Conservation (phyloP, 2,797 vertebrate genomes). For the Toxotes lorentzi region DNA sequence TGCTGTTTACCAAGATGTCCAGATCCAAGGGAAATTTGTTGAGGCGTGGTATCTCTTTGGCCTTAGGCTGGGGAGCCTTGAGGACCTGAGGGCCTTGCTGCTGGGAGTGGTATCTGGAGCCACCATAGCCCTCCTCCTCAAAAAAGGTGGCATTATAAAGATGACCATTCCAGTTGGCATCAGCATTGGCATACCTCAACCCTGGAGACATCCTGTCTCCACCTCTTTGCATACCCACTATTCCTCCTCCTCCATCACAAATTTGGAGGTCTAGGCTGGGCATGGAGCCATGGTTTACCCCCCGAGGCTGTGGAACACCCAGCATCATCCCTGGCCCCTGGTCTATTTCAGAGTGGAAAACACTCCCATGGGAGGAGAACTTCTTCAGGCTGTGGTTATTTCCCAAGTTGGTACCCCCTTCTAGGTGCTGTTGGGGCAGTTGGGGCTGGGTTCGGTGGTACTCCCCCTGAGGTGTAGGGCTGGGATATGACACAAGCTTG, state of each 20-base stretch:
- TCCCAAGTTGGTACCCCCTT: constrained; percentile 42
- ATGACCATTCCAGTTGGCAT: constrained; percentile 71
- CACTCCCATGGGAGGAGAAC: constrained; percentile 84
- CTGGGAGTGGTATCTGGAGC: constrained; percentile 62
- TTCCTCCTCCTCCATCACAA: constrained; percentile 73
- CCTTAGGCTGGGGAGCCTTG: constrained; percentile 64
- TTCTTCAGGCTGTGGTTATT: constrained; percentile 79
- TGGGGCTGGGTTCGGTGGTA: constrained; percentile 61
- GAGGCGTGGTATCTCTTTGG: constrained; percentile 80
- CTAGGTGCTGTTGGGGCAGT: constrained; percentile 38
- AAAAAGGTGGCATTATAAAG: constrained; percentile 57
- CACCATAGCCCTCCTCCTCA: constrained; percentile 69
- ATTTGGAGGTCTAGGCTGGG: constrained; percentile 87
- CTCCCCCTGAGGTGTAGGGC: constrained; percentile 61
- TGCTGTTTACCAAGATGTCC: constrained; percentile 73
- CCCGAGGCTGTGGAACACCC: constrained; percentile 61
- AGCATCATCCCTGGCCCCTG: constrained; percentile 27
- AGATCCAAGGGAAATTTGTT: constrained; percentile 87
- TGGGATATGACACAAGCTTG: constrained; percentile 70
- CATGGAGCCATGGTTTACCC: constrained; percentile 81
- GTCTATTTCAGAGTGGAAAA: constrained; percentile 83
- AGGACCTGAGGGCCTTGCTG: constrained; percentile 19
- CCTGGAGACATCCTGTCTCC: constrained; percentile 67
- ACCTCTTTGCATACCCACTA: constrained; percentile 56
- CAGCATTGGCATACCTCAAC: constrained; percentile 63